Percentiles rank a stretch among this genome's conserved stretches.
These are phyloP conservation scores for Tetragonisca angustula DNA, from an alignment of 2,888 invertebrate species.

Conservation along the genomic window DNA sequence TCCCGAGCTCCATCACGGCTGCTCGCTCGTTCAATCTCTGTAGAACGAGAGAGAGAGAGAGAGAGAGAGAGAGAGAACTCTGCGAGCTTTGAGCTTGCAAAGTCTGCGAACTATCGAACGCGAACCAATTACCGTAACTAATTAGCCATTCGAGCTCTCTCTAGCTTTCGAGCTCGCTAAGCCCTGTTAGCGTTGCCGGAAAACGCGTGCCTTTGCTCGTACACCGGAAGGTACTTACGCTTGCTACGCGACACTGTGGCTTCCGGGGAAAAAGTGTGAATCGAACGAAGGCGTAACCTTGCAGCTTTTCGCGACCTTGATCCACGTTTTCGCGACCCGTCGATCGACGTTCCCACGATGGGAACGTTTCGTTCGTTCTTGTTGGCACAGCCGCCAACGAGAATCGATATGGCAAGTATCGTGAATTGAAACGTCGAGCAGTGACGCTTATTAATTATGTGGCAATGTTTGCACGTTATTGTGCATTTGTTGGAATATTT, in stretches of 20 bases:
- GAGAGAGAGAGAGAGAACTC: not conserved
- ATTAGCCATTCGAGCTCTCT: slow-evolving; percentile 69
- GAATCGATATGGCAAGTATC: too few species aligned
- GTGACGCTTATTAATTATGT: not conserved
- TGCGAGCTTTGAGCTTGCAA: slow-evolving; percentile 68
- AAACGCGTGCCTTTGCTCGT: not conserved
- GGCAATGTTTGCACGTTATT: not conserved
- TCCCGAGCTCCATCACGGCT: slow-evolving; percentile 61
- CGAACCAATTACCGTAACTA: slow-evolving; percentile 73
- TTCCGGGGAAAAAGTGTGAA: slow-evolving; percentile 11
- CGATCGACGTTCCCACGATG: not conserved
- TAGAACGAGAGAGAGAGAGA: not conserved
- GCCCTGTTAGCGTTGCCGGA: slow-evolving; percentile 48
- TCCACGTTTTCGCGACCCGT: not conserved
- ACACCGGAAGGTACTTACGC: not conserved
- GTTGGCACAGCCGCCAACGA: not conserved
- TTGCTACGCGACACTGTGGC: not conserved
- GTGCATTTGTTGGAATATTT: too few species aligned
- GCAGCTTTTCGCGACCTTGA: slow-evolving; percentile 41
- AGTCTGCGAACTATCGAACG: slow-evolving; percentile 72
- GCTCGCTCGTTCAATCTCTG: slow-evolving; percentile 17
- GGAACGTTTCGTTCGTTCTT: not conserved
- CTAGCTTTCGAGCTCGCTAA: slow-evolving; percentile 65
- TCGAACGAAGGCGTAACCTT: slow-evolving; percentile 30
- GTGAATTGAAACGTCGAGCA: not conserved